A percentile compares a stretch with the other conserved stretches of the same genome.
Evolutionary conservation across 2,888 invertebrate species (phyloP).

Genomic region (Dynastes tityus): DNA sequence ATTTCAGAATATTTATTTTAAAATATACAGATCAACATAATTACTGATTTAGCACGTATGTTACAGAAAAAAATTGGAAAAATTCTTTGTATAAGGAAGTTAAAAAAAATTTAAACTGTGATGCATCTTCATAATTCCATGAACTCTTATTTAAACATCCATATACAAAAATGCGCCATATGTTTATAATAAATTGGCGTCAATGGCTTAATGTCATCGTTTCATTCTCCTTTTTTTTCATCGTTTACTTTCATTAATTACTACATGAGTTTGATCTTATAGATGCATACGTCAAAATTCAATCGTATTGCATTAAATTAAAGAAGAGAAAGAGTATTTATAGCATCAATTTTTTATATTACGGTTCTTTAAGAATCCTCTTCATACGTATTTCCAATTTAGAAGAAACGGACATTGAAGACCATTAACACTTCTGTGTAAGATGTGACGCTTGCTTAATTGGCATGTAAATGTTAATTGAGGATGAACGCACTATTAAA

Average conservation of each 20-base stretch:
- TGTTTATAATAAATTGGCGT: not conserved
- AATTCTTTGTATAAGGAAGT: too few species aligned
- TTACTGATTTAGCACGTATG: too few species aligned
- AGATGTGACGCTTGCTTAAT: not conserved
- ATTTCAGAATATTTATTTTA: too few species aligned
- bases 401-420: too few species aligned
- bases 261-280: too few species aligned
- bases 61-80: too few species aligned
- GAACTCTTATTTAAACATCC: not conserved
- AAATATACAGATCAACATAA: too few species aligned
- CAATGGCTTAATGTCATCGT: not conserved
- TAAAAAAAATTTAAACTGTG: not conserved
- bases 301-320: not conserved
- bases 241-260: not conserved
- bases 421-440: not conserved
- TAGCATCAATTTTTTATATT: too few species aligned
- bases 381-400: too few species aligned
- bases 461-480: constrained; percentile 8
- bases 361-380: too few species aligned
- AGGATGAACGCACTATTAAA: constrained; percentile 4
- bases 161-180: not conserved
- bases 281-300: not conserved
- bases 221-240: too few species aligned
- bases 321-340: too few species aligned
- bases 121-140: constrained; percentile 1